Base-by-base conservation (phyloP, 2,797 vertebrate genomes). In the Lagocephalus sceleratus region DNA sequence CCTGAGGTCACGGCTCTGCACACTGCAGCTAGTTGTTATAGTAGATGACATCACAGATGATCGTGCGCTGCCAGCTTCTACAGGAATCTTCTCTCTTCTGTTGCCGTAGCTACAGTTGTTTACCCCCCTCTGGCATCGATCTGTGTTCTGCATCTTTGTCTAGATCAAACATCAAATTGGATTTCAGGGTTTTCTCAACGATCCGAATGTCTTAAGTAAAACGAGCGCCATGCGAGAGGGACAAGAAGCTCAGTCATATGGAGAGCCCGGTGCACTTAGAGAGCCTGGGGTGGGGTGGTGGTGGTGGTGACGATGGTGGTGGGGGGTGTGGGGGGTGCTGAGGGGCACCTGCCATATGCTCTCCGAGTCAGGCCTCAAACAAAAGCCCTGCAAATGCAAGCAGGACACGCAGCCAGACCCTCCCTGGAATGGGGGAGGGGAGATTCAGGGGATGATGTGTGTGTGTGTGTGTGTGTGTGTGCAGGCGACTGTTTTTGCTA, bases 261-360 rank as follows among this genome's bases (percentile, higher is more conserved):
- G 68, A 71, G 68, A 42, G 51, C 54, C 53, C 47, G 35, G 19
- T 47, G 51, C 64, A 66, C 71, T 74, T 60, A 42, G 55, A 68
- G 40, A 54, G 79, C 61, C 48, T 14, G 1, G 50, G 73, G 70
- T 78, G 57, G 65, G 70, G n/a, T n/a, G n/a, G n/a, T n/a, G n/a
- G n/a, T n/a, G n/a, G n/a, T n/a, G n/a, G n/a, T n/a, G n/a, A n/a
- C n/a, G n/a, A n/a, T n/a, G n/a, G n/a, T 85, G 86, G 83, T 72
- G 41, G 82, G 78, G 86, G 73, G 71, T 73, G 47, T 51, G 76
- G 76, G 46, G 81, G 76, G 83, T 88, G 86, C 82, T 82, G 78
- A 83, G 87, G 87, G 86, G 85, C 85, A 90, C 89, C 89, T 90
- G 89, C 90, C 90, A 90, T 91, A 89, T 90, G 90, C 81, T 90